A percentile compares a stretch with the other conserved stretches of the same genome.
phyloP scores from a whole-genome alignment of 2,113 vertebrate genomes.

The Pelvicachromis taeniatus region DNA sequence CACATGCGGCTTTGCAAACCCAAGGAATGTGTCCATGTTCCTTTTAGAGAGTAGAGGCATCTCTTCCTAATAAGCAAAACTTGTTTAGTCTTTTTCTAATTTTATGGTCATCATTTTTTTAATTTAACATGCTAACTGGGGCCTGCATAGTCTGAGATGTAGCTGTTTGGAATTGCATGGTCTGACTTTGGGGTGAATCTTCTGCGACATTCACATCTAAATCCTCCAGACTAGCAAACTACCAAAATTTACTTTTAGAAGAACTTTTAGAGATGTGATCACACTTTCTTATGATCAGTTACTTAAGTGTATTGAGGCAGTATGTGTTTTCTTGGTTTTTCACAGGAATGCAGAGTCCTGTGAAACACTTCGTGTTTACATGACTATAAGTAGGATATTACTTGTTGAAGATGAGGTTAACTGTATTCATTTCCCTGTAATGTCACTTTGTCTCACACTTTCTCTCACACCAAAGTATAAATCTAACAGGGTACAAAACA shows the following conservation, averaged over 20 bases:
- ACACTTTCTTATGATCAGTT: neutral
- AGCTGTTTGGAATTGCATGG: neutral
- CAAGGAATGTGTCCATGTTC: neutral
- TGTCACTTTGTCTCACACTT: neutral
- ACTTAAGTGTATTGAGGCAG: neutral
- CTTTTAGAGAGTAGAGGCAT: neutral
- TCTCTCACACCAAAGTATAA: fast-evolving
- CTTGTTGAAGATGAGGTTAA: too few species aligned
- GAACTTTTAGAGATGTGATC: neutral
- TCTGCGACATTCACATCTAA: neutral
- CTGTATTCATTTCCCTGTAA: neutral
- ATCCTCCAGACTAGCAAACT: neutral
- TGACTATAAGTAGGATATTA: too few species aligned
- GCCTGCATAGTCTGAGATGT: neutral
- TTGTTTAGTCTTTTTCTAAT: neutral
- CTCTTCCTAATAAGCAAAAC: neutral
- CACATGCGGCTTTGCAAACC: neutral
- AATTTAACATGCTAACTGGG: neutral
- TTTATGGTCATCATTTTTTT: neutral
- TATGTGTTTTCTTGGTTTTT: neutral
- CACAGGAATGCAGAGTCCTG: neutral
- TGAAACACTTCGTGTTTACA: neutral
- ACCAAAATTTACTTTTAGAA: neutral
- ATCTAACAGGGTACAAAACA: neutral
- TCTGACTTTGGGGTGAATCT: neutral